phyloP scores from a whole-genome alignment of 2,888 invertebrate genomes.

The Crocallis elinguaria region DNA sequence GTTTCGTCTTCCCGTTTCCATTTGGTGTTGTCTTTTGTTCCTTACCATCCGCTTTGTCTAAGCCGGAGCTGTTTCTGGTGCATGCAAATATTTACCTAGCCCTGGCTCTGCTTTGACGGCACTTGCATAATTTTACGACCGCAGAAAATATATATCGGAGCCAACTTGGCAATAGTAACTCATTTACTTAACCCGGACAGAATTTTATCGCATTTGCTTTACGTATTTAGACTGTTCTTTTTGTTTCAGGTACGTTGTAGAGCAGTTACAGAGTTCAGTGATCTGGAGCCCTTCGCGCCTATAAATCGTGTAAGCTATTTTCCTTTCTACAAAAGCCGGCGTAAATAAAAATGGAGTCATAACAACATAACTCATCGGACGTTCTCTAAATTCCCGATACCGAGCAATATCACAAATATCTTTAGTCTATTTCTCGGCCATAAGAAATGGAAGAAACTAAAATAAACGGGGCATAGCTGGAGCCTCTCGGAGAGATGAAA shows the following conservation, averaged over 20 bases:
- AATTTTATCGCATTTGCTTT: constrained; percentile 13
- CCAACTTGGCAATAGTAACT: constrained; percentile 22
- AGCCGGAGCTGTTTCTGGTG: constrained; percentile 57
- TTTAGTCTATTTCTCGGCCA: constrained; percentile 62
- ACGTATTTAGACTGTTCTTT: constrained; percentile 13
- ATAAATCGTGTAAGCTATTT: constrained; percentile 7
- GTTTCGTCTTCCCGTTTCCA: constrained; percentile 58
- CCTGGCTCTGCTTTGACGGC: constrained; percentile 62
- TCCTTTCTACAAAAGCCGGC: not conserved
- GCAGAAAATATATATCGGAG: constrained; percentile 14
- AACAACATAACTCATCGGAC: constrained; percentile 20
- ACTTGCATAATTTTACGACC: constrained; percentile 62
- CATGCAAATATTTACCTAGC: constrained; percentile 71
- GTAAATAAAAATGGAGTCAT: constrained; percentile 16
- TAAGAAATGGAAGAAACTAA: constrained; percentile 72
- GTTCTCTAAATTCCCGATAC: constrained; percentile 39
- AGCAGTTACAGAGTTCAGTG: not conserved
- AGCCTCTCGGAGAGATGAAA: constrained; percentile 75
- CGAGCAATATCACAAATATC: constrained; percentile 52
- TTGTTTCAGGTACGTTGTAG: constrained; percentile 26
- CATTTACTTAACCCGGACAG: constrained; percentile 9
- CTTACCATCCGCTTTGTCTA: constrained; percentile 67
- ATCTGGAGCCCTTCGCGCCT: not conserved
- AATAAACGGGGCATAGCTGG: constrained; percentile 75
- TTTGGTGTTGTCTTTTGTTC: constrained; percentile 73